A percentile compares a stretch with the other conserved stretches of the same genome.
Evolutionary conservation across 2,888 invertebrate genomes (phyloP).

Genomic region (Periphyllus acericola): DNA sequence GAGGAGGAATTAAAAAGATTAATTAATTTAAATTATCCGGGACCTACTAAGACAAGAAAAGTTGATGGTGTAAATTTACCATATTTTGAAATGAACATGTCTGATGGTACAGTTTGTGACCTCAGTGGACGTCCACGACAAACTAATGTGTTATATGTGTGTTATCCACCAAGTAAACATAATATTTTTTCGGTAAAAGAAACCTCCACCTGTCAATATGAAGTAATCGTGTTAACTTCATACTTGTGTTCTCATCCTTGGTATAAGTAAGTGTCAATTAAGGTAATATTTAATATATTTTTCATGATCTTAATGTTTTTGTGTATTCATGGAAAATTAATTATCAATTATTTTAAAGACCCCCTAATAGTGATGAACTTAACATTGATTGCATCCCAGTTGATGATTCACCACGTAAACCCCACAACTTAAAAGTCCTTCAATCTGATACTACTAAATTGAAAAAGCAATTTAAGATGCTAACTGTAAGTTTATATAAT

Average conservation of each 20-base stretch:
- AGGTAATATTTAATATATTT: background rate
- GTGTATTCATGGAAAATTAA: background rate
- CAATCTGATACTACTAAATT: conserved; percentile 79
- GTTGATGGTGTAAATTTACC: conserved; percentile 90
- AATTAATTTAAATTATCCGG: conserved; percentile 46
- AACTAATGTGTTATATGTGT: conserved; percentile 87
- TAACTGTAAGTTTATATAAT: conserved; percentile 66
- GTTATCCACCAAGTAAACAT: conserved; percentile 87
- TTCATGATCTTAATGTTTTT: conserved; percentile 3
- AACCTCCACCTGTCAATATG: conserved; percentile 93
- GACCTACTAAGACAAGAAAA: conserved; percentile 68
- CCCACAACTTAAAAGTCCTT: conserved; percentile 76
- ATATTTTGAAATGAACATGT: conserved; percentile 86
- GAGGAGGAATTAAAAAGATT: conserved; percentile 50
- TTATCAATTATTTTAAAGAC: conserved; percentile 66
- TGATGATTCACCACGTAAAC: conserved; percentile 76
- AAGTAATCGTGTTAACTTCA: conserved; percentile 88
- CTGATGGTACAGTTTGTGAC: conserved; percentile 91
- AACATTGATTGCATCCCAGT: conserved; percentile 79
- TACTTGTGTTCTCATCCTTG: conserved; percentile 88
- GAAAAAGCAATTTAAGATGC: conserved; percentile 72
- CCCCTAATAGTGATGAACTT: conserved; percentile 81
- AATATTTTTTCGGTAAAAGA: conserved; percentile 94
- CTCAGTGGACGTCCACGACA: conserved; percentile 84
- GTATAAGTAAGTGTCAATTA: conserved; percentile 72